Conservation (phyloP, 2,888 invertebrate genomes). For the Hirtodrosophila cameraria region DNA sequence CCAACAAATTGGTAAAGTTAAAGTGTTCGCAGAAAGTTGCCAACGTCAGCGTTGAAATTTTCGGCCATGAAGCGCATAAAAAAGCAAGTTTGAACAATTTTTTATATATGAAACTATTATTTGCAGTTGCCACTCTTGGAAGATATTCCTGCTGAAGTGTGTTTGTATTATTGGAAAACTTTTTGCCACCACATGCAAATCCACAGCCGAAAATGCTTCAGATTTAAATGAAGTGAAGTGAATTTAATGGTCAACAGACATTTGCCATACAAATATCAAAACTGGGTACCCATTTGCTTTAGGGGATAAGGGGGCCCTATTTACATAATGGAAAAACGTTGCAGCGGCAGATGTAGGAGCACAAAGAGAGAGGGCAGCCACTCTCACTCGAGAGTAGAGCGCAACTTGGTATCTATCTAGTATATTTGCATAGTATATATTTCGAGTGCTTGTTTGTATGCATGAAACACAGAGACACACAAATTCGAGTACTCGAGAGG, state of each 20-base stretch:
- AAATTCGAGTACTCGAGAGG: neutral
- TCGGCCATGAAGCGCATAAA: slow-evolving; percentile 9
- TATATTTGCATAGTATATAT: slow-evolving; percentile 79
- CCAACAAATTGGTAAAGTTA: slow-evolving; percentile 6
- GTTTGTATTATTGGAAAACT: slow-evolving; percentile 74
- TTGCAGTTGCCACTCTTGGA: slow-evolving; percentile 70
- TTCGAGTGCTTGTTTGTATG: slow-evolving; percentile 78
- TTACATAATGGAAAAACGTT: slow-evolving; percentile 57
- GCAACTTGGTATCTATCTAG: slow-evolving; percentile 61
- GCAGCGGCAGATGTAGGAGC: slow-evolving; percentile 29
- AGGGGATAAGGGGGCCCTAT: slow-evolving; percentile 28
- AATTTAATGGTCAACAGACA: slow-evolving; percentile 80
- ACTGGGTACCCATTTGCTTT: slow-evolving; percentile 31
- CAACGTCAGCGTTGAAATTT: slow-evolving; percentile 59
- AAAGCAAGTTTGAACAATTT: slow-evolving; percentile 28
- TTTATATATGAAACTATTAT: slow-evolving; percentile 66
- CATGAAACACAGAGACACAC: slow-evolving; percentile 52
- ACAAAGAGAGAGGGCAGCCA: neutral
- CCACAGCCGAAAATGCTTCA: slow-evolving; percentile 65
- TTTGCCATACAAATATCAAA: slow-evolving; percentile 62
- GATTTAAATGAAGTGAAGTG: slow-evolving; percentile 81
- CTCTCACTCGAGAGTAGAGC: slow-evolving; percentile 20
- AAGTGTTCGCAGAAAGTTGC: slow-evolving; percentile 51
- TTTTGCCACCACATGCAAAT: slow-evolving; percentile 60
- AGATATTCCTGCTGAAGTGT: slow-evolving; percentile 57